These are phyloP conservation scores for Siniperca undulata DNA, from an alignment of 2,797 vertebrate species.

Conservation along the genomic window DNA sequence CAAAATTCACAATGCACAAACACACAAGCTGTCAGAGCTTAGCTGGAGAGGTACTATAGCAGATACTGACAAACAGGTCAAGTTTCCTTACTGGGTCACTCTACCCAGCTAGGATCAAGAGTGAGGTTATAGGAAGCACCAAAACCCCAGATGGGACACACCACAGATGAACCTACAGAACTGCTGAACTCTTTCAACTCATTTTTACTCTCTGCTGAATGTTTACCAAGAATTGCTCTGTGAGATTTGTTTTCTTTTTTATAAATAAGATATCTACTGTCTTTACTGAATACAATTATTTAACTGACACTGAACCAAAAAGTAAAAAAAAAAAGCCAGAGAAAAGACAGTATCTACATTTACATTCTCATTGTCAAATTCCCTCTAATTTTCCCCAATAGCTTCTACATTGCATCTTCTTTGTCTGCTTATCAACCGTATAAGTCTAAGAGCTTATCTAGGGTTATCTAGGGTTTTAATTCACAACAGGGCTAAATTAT, in stretches of 20 bases:
- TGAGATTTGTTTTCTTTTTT: not conserved
- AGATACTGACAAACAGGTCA: constrained; percentile 19
- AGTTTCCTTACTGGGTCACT: constrained; percentile 22
- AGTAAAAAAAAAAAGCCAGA: not conserved
- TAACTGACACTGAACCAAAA: not conserved
- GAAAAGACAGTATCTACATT: not conserved
- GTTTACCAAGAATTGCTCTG: not conserved
- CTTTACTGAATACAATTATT: not conserved
- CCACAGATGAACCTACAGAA: constrained; percentile 19
- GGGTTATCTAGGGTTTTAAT: not conserved
- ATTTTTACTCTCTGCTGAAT: not conserved
- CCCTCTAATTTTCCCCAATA: not conserved
- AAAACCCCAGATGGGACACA: constrained; percentile 4
- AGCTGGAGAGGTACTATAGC: not conserved
- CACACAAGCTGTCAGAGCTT: not conserved
- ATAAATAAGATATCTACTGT: not conserved
- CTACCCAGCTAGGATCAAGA: constrained; percentile 10
- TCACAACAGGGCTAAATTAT: not conserved
- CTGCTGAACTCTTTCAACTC: not conserved
- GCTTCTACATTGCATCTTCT: not conserved
- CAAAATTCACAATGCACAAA: not conserved
- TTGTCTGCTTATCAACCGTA: not conserved
- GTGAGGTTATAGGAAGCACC: constrained; percentile 14
- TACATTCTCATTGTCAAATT: not conserved
- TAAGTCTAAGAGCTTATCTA: not conserved